Evolutionary conservation across 1,140 invertebrate genomes (phyloP), one percentile per base, ranked within the genome.

Genomic region (Ostrea denselamellosa): DNA sequence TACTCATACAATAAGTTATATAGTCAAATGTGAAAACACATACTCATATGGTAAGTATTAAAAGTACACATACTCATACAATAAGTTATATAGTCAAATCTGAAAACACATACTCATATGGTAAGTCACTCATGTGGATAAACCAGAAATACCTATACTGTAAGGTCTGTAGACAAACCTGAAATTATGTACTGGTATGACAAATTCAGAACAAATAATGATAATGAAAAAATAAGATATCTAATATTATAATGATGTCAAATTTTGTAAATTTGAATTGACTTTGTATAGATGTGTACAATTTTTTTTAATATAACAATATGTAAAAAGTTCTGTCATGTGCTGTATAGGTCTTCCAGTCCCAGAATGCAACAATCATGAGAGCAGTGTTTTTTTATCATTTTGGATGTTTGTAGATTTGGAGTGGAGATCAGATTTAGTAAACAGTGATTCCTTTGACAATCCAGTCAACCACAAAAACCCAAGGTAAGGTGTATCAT

Each of bases 391-490:
- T 51, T 22, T 44, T 14, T 51, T 85, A n/a, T n/a, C n/a, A n/a
- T n/a, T n/a, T n/a, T n/a, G n/a, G n/a, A 84, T 51, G 56, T 58
- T 89, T 90, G 10, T 71, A 93, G 92, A 87, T 71, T 77, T 88
- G 56, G 91, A 92, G 85, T 93, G 93, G 93, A 84, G 89, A 77
- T 90, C 90, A 44, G 88, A 91, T 34, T 25, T 93, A 28, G 86
- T 93, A 0, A 83, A 84, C 28, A 93, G 92, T 89, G 71, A 68
- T 22, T 90, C 90, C 9, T 93, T 93, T 90, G 90, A 93, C 81
- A 91, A 90, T 68, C 86, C 89, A 25, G 86, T 92, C 22, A 88
- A 89, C 14, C 92, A 93, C 86, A 89, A 88, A 68, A 93, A 93
- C 86, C 92, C 93, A 83, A 44, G 34, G 34, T 44, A 44, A 44